Percentiles rank a stretch among this genome's conserved stretches.
Evolutionary conservation across 2,797 vertebrate species (phyloP).

Genomic region (Karalla daura): DNA sequence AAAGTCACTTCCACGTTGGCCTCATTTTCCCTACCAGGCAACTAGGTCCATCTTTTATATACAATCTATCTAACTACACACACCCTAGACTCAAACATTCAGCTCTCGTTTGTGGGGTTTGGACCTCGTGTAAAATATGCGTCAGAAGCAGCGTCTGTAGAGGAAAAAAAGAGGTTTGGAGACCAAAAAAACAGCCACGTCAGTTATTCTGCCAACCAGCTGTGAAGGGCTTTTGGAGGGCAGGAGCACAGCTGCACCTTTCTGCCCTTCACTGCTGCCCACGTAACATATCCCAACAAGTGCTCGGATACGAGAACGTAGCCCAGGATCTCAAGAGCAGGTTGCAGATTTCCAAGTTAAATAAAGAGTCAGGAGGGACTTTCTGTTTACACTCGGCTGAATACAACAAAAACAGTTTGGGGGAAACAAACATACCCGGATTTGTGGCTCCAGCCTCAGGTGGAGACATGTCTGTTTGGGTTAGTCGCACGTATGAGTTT

Average conservation of each 20-base stretch:
- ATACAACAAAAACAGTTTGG: conserved; percentile 1
- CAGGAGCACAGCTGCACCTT: conserved; percentile 56
- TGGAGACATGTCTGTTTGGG: conserved; percentile 12
- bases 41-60: too few species aligned
- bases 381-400: conserved; percentile 14
- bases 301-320: background rate
- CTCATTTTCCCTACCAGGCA: too few species aligned
- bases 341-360: background rate
- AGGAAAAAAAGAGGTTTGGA: conserved; percentile 16
- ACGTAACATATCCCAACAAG: conserved; percentile 31
- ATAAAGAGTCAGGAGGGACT: background rate
- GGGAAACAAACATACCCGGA: conserved; percentile 20
- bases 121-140: too few species aligned
- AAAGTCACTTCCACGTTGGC: too few species aligned
- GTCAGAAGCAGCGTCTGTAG: conserved; percentile 24
- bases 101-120: too few species aligned
- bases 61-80: too few species aligned
- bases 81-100: too few species aligned
- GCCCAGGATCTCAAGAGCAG: background rate
- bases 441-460: conserved; percentile 30
- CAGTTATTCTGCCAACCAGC: conserved; percentile 31
- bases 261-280: conserved; percentile 29
- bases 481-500: conserved; percentile 20
- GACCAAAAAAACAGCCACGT: conserved; percentile 30
- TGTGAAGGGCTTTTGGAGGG: conserved; percentile 65